Base-by-base conservation (phyloP, 2,113 vertebrate species). In the Cyprinodon brontotheroides region DNA sequence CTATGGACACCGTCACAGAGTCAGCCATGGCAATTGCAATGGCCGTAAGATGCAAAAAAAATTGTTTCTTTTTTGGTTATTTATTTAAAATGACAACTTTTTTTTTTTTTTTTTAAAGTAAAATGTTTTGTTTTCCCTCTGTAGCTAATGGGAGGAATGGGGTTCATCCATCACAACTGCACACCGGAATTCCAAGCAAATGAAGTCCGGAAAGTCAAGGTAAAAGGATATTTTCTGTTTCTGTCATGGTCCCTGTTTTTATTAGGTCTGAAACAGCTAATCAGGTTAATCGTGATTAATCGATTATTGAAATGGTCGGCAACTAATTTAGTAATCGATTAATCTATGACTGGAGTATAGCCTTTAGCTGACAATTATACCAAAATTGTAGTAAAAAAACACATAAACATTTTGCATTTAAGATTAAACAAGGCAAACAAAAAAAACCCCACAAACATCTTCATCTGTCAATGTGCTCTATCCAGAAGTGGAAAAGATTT, bases 1-100 rank as follows among this genome's bases (percentile, higher is more conserved):
- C 97, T 4, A 98, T 98, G 97, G 97, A 98, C 91, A 97, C 97
- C 0, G 97, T 98, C 76, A 98, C 97, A 0, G 97, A 98, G 85
- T 96, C 96, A 0, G 96, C 96, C 62, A 98, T 98, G 97, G 97
- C 97, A 43, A 97, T 97, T 0, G 96, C 96, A 0, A 97, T 98
- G 97, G 96, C 97, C 78, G 97, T 98, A 88, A 95, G 95, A 10
- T 8, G 2, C 20, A 61, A 20, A 29, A 17, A 17, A 14, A 29
- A 29, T 29, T 29, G 29, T 29, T 29, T 29, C 29, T n/a, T 38
- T 40, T 4, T 50, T 4, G 22, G 14, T n/a, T 65, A 11, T 11
- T 43, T 4, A 20, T 1, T 11, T 14, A 7, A 57, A 59, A 0
- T 66, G 4, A n/a, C 3, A 14, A 43, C 63, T 1, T 43, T n/a